Percentiles rank a stretch among this genome's conserved stretches.
Conservation (phyloP, 2,888 invertebrate genomes). For the Pyrocoelia pectoralis region DNA sequence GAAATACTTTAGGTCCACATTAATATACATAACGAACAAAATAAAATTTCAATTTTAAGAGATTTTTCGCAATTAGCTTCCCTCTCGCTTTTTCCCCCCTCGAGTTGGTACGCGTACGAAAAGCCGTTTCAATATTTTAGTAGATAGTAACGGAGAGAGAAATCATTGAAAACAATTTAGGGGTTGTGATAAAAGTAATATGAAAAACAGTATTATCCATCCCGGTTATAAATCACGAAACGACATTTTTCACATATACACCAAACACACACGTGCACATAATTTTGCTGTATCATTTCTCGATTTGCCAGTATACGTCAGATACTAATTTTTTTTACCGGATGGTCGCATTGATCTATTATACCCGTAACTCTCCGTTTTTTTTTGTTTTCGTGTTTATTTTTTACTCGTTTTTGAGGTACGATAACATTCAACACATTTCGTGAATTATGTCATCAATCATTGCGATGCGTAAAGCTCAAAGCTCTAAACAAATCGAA, state of each 20-base stretch:
- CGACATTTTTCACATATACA: constrained; percentile 26
- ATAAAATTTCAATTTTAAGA: neutral
- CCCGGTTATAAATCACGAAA: constrained; percentile 28
- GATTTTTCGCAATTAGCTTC: too few species aligned
- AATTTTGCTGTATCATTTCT: constrained; percentile 33
- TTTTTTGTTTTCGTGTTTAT: constrained; percentile 20
- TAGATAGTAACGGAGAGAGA: constrained; percentile 1
- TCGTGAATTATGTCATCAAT: constrained; percentile 18
- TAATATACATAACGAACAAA: neutral
- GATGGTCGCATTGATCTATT: constrained; percentile 24
- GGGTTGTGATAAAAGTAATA: constrained; percentile 22
- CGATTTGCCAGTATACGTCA: constrained; percentile 28
- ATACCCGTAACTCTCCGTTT: constrained; percentile 15
- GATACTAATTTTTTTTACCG: constrained; percentile 22
- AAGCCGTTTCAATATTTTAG: too few species aligned
- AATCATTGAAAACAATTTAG: constrained; percentile 24
- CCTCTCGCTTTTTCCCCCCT: too few species aligned
- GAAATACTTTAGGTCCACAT: neutral
- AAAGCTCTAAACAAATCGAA: neutral
- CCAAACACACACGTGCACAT: constrained; percentile 17
- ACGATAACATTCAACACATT: constrained; percentile 22
- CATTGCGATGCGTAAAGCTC: constrained; percentile 3
- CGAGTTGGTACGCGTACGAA: too few species aligned
- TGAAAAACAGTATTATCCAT: constrained; percentile 30
- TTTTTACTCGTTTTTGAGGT: constrained; percentile 11